Evolutionary conservation across 2,113 vertebrate species (phyloP), one percentile per base, ranked within the genome.

Genomic region (Lepus europaeus): DNA sequence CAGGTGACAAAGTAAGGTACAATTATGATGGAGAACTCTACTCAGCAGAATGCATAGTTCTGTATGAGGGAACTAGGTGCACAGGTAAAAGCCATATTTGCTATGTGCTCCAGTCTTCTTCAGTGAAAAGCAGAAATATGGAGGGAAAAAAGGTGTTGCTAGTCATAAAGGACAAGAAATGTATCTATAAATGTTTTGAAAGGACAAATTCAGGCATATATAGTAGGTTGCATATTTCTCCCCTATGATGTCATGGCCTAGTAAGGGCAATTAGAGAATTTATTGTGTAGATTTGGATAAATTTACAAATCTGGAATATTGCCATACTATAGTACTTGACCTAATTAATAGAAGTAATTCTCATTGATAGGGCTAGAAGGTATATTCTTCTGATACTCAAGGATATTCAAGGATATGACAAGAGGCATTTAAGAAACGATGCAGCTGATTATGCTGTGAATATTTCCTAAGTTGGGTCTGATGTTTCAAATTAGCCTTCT

Each of bases 241-340:
- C 53, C 9, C 1, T 53, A 68, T 91, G 90, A 96, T 45, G 49
- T 77, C 90, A 84, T 85, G 53, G 87, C 25, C 69, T 49, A 56
- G 51, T 89, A 89, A 93, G 72, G 51, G 49, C 29, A 80, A 51
- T 56, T 36, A 84, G 74, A 85, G 69, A 87, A 96, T 59, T 91
- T 73, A 87, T 45, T 76, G 53, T 31, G 11, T 53, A 51, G 17
- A 81, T 77, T 86, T 89, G 63, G 70, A 33, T 79, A 89, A 51
- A 93, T 83, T 94, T 93, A 93, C 27, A 87, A 90, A 83, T 86
- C 53, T 96, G 84, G 89, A 95, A n/a, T 51, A 51, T 22, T 90
- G 83, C 89, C 89, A 61, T 74, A 39, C 23, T 86, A 93, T 59
- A 27, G 49, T 73, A 76, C 14, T 68, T 84, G 84, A 81, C 23